Conservation (phyloP, 2,888 invertebrate species). For the Calephelis perditalis region DNA sequence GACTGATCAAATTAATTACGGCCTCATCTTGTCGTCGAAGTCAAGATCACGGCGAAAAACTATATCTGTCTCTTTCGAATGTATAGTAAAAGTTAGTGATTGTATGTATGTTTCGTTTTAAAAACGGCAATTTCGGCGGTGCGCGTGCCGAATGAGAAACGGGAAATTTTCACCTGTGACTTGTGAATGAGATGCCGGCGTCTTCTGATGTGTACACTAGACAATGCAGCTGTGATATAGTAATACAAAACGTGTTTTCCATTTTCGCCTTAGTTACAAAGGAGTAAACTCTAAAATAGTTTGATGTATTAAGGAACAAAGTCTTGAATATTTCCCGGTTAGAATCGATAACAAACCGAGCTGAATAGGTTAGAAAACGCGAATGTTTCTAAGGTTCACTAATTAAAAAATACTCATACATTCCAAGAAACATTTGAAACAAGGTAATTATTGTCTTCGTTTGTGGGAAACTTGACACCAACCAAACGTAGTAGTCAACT, state of each 20-base stretch:
- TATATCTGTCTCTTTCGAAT: constrained; percentile 39
- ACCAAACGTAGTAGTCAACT: background rate
- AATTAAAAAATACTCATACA: constrained; percentile 10
- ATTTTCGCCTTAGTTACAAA: background rate
- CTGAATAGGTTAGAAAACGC: constrained; percentile 13
- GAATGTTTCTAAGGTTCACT: constrained; percentile 8
- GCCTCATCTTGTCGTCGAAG: constrained; percentile 56
- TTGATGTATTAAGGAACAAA: constrained; percentile 5
- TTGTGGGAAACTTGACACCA: constrained; percentile 1
- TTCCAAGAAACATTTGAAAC: background rate
- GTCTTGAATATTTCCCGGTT: constrained; percentile 11
- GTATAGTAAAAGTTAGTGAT: constrained; percentile 33
- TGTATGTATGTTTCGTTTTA: constrained; percentile 36
- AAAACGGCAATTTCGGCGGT: constrained; percentile 55
- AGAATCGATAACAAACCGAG: constrained; percentile 24
- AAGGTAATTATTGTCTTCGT: background rate
- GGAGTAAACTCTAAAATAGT: background rate
- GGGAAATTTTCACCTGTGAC: constrained; percentile 62
- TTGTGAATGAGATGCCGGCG: constrained; percentile 53
- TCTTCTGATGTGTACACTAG: constrained; percentile 39
- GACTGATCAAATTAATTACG: constrained; percentile 75
- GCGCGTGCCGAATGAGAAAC: constrained; percentile 71
- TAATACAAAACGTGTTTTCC: background rate
- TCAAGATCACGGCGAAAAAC: constrained; percentile 55
- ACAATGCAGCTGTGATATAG: constrained; percentile 14